Conservation (phyloP, 2,888 invertebrate species). For the Hirudinaria manillensis region DNA sequence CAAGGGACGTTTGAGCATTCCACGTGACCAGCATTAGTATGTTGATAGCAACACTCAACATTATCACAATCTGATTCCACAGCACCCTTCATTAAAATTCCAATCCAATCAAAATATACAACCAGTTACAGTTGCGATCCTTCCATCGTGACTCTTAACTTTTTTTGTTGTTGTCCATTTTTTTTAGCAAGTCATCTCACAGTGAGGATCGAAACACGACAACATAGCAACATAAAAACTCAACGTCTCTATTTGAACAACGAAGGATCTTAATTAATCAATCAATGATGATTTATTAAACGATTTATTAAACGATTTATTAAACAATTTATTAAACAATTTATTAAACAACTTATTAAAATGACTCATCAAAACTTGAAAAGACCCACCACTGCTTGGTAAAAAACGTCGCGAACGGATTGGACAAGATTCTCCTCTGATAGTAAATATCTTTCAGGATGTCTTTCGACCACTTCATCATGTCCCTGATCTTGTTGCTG, state of each 20-base stretch:
- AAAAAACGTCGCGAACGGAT: constrained; percentile 48
- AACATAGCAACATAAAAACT: background rate
- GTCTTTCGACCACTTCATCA: constrained; percentile 54
- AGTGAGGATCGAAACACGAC: too few relatives aligned
- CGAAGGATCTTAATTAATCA: background rate
- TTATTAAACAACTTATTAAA: background rate
- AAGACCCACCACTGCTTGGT: constrained; percentile 50
- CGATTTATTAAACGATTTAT: too few relatives aligned
- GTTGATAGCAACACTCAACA: constrained; percentile 52
- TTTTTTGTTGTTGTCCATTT: background rate
- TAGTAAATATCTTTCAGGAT: constrained; percentile 54
- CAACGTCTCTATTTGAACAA: background rate
- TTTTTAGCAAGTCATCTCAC: too few relatives aligned
- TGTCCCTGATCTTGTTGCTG: constrained; percentile 54
- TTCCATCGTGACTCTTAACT: background rate
- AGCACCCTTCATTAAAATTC: constrained; percentile 43
- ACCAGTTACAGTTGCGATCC: too few relatives aligned
- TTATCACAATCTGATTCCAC: constrained; percentile 50
- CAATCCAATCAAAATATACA: too few relatives aligned
- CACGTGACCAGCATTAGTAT: constrained; percentile 52
- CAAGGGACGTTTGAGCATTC: constrained; percentile 47
- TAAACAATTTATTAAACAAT: too few relatives aligned
- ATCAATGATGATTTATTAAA: background rate
- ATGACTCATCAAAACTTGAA: background rate
- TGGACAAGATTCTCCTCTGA: constrained; percentile 50